These are phyloP conservation scores for Electrona antarctica DNA, from an alignment of 2,113 vertebrate genomes.

Conservation along the genomic window DNA sequence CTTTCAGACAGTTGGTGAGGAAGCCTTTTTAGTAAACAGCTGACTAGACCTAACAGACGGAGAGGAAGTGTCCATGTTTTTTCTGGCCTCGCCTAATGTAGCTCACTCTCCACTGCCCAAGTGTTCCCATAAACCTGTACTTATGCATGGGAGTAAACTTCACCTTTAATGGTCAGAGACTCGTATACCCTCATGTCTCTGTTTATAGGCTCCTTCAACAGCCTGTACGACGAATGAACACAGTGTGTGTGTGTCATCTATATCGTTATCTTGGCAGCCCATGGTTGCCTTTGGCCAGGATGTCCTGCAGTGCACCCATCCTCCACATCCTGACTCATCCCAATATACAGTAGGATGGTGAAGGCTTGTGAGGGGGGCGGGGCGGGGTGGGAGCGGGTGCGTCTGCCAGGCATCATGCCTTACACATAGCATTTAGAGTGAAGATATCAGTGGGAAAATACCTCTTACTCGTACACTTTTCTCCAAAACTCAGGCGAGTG, in stretches of 20 bases:
- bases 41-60: not conserved
- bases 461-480: not conserved
- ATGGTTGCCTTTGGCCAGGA: conserved; percentile 11
- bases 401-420: not conserved
- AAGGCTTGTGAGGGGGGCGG: not conserved
- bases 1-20: not conserved
- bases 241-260: not conserved
- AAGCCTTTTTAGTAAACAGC: not conserved
- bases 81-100: conserved; percentile 3
- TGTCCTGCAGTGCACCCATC: conserved; percentile 7
- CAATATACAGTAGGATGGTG: not conserved
- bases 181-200: conserved; percentile 1
- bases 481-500: not conserved
- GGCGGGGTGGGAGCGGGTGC: not conserved
- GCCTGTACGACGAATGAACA: conserved; percentile 4
- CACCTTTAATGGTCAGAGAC: not conserved
- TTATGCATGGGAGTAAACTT: conserved; percentile 41
- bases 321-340: not conserved
- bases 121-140: conserved; percentile 35
- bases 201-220: conserved; percentile 27
- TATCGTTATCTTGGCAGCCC: conserved; percentile 26
- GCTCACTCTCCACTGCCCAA: conserved; percentile 21
- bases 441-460: not conserved
- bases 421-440: not conserved
- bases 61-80: not conserved